Evolutionary conservation across 2,888 invertebrate genomes (phyloP).

Genomic region (Heliconius hortense): DNA sequence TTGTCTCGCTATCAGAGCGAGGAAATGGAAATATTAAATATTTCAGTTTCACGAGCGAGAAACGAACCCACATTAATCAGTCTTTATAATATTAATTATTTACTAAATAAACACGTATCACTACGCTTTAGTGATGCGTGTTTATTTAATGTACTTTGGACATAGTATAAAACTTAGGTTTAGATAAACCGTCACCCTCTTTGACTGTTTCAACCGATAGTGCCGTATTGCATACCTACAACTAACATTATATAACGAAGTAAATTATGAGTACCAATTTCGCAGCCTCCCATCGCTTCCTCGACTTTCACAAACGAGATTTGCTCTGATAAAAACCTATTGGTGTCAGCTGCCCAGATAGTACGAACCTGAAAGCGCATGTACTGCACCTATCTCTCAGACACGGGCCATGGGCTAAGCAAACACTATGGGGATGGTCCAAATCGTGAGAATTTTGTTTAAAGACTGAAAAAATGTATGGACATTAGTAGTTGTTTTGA

Average conservation of each 20-base stretch:
- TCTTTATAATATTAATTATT: no score
- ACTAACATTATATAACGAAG: constrained; percentile 35
- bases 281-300: constrained; percentile 46
- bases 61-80: no score
- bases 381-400: constrained; percentile 76
- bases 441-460: constrained; percentile 43
- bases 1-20: no score
- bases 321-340: constrained; percentile 77
- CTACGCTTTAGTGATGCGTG: no score
- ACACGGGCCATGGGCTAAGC: constrained; percentile 75
- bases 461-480: neutral
- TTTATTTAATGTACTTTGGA: no score
- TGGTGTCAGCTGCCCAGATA: constrained; percentile 77
- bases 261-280: constrained; percentile 39
- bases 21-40: no score
- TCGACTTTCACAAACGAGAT: constrained; percentile 78
- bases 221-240: constrained; percentile 24
- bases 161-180: neutral
- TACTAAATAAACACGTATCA: no score
- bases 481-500: neutral
- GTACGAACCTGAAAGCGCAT: constrained; percentile 78
- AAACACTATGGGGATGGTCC: constrained; percentile 60
- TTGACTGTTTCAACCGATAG: neutral
- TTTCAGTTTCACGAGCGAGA: no score
- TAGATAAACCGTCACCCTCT: neutral